Conservation (phyloP, 2,113 vertebrate genomes). For the Bufo bufo region DNA sequence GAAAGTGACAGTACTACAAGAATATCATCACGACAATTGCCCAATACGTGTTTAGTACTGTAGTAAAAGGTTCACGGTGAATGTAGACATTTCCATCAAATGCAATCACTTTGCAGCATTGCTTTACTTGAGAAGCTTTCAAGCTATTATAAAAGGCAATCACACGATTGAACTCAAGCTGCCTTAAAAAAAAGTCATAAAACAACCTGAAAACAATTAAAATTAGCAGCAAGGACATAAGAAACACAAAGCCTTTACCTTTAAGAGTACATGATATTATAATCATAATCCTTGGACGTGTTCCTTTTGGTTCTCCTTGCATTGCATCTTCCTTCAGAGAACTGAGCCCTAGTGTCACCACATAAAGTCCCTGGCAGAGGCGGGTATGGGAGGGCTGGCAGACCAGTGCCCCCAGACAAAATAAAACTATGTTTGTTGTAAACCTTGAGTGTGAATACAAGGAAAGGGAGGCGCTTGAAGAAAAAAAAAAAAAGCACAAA, state of each 20-base stretch:
- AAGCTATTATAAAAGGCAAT: background rate
- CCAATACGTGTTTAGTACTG: background rate
- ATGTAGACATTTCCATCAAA: background rate
- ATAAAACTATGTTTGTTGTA: constrained; percentile 64
- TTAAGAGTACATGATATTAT: constrained; percentile 70
- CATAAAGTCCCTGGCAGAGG: constrained; percentile 72
- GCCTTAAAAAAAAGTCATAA: too few relatives aligned
- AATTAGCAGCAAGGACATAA: background rate
- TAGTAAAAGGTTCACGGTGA: background rate
- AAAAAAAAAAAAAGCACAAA: background rate
- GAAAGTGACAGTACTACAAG: background rate
- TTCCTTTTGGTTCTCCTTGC: constrained; percentile 66
- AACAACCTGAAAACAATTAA: background rate
- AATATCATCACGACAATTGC: background rate
- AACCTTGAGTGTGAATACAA: constrained; percentile 38
- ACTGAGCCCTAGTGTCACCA: constrained; percentile 67
- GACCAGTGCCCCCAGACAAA: constrained; percentile 70
- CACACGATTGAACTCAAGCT: background rate
- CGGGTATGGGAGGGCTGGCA: constrained; percentile 68
- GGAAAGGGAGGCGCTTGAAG: constrained; percentile 27
- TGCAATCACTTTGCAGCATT: background rate
- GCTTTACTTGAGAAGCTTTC: too few relatives aligned
- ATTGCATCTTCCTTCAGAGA: constrained; percentile 67
- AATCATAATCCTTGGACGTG: constrained; percentile 67
- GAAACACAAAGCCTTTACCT: constrained; percentile 58